Evolutionary conservation across 2,113 vertebrate genomes (phyloP).

Genomic region (Ictalurus punctatus): DNA sequence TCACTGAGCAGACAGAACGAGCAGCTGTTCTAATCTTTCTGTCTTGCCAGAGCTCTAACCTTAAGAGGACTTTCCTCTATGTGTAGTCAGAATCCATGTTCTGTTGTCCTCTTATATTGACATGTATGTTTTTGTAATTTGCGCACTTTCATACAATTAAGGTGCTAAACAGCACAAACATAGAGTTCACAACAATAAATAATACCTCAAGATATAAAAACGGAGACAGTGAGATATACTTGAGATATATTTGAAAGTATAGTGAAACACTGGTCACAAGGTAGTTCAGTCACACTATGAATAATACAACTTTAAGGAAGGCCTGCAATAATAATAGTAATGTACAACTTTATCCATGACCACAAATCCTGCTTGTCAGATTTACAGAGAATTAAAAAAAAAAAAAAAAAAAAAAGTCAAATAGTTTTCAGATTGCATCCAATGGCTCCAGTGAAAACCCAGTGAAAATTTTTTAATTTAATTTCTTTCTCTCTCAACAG

Average conservation of each 20-base stretch:
- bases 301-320: neutral
- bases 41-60: conserved; percentile 35
- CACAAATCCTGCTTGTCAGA: neutral
- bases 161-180: neutral
- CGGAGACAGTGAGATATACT: neutral
- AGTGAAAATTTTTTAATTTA: neutral
- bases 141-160: neutral
- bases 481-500: conserved; percentile 38
- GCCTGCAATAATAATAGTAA: neutral
- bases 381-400: neutral
- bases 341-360: neutral
- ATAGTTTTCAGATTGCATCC: neutral
- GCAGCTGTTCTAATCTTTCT: conserved; percentile 72
- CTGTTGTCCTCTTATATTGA: neutral
- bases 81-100: neutral
- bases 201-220: neutral
- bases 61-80: conserved; percentile 17
- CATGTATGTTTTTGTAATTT: neutral
- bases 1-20: conserved; percentile 70
- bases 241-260: neutral
- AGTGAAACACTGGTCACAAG: neutral
- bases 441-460: neutral
- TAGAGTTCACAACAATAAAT: neutral
- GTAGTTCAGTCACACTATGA: neutral
- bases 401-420: neutral